Percentiles rank a stretch among this genome's conserved stretches.
These are phyloP conservation scores for Oreamnos americanus DNA, from an alignment of 2,113 vertebrate genomes.

Conservation along the genomic window DNA sequence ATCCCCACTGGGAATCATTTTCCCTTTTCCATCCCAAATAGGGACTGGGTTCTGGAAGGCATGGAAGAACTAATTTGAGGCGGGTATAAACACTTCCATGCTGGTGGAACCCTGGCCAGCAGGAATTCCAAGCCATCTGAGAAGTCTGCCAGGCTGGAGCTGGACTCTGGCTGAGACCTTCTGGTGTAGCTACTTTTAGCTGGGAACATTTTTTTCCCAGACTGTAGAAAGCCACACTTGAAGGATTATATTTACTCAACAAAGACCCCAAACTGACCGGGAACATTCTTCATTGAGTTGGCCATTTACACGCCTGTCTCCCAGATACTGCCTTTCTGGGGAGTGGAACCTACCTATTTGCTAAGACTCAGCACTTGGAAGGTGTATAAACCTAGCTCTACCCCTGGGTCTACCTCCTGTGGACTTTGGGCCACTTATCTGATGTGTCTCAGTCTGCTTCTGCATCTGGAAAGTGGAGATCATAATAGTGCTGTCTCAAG, in stretches of 20 bases:
- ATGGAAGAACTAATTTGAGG: constrained; percentile 67
- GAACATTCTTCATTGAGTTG: neutral
- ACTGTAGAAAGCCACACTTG: constrained; percentile 34
- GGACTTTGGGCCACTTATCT: neutral
- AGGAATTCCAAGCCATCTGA: constrained; percentile 66
- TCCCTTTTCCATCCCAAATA: constrained; percentile 83
- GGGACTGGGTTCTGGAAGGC: constrained; percentile 72
- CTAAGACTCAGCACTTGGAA: neutral
- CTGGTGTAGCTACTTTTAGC: constrained; percentile 82
- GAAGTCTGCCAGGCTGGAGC: constrained; percentile 69
- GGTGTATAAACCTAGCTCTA: neutral
- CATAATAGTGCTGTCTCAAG: neutral
- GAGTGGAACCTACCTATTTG: neutral
- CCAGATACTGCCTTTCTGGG: neutral
- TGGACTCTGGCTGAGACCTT: constrained; percentile 78
- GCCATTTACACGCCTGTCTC: neutral
- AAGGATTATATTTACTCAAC: neutral
- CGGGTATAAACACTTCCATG: constrained; percentile 69
- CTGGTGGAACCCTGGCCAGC: constrained; percentile 65
- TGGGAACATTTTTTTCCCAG: constrained; percentile 80
- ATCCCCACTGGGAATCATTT: constrained; percentile 51
- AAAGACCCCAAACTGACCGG: neutral
- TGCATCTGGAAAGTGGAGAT: neutral
- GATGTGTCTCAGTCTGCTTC: neutral
- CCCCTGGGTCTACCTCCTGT: neutral